Evolutionary conservation across 2,797 vertebrate species (phyloP).

Genomic region (Parauchenoglanis punctatus): DNA sequence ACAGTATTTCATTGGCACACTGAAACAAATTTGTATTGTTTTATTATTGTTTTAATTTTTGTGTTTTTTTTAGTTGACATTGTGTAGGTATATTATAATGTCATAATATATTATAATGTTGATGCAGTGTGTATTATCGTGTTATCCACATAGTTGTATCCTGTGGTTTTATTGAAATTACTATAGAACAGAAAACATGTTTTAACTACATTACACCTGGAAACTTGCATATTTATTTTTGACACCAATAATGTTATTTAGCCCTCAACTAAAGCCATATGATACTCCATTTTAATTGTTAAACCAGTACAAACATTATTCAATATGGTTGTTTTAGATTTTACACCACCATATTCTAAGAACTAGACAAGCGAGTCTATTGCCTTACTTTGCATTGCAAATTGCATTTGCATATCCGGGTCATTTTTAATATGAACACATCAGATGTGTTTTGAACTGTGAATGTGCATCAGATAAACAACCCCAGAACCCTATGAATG

Average conservation of each 20-base stretch:
- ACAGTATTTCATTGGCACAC: not conserved
- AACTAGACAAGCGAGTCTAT: not conserved
- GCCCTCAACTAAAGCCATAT: not conserved
- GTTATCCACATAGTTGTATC: not conserved
- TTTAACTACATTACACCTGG: not conserved
- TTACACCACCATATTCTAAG: not conserved
- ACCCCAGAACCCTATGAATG: not conserved
- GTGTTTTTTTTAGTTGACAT: not conserved
- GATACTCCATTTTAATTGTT: not conserved
- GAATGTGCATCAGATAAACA: not conserved
- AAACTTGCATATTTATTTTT: not conserved
- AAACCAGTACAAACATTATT: not conserved
- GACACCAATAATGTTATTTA: not conserved
- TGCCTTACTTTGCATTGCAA: constrained; percentile 23
- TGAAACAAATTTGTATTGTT: not conserved
- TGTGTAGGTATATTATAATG: not conserved
- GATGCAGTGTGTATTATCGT: not conserved
- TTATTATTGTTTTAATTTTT: not conserved
- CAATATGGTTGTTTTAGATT: not conserved
- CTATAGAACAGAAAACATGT: not conserved
- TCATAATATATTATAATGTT: not conserved
- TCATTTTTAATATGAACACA: constrained; percentile 4
- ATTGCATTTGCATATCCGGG: not conserved
- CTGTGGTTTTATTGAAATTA: not conserved
- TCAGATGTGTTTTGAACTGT: not conserved